Evolutionary conservation across 2,113 vertebrate genomes (phyloP), one percentile per base, ranked within the genome.

Genomic region (Protomyctophum bolini): DNA sequence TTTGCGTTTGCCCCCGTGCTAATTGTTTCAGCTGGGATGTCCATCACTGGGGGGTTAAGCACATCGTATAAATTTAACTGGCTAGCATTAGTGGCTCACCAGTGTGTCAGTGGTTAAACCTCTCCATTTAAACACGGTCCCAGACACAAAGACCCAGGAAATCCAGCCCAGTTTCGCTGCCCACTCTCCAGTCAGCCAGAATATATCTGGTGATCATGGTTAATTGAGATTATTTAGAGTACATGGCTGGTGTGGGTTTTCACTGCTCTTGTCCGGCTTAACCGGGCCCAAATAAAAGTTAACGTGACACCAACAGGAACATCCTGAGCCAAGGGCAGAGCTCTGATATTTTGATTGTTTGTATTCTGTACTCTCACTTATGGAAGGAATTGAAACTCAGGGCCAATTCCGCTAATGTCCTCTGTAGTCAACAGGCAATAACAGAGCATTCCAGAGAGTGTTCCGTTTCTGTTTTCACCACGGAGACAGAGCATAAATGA

Each of bases 31-130:
- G 82, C 83, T 73, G 58, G 75, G 70, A 60, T 58, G 58, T 85
- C 83, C 56, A 78, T 90, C 86, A 86, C 73, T 11, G 47, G 12
- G 49, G 52, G 67, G 33, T 65, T 67, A 85, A 85, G 73, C 70
- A 59, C 77, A 66, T 75, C 33, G 55, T 82, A 80, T 89, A 90
- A 83, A 88, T 90, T 79, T 82, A 88, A 87, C 81, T 59, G 62
- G 63, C 71, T 80, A 46, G 45, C 68, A 90, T 83, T 82, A 88
- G 82, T 73, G 78, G 63, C 68, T 69, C 52, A 70, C 15, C 62
- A 54, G 14, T 0, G 63, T 74, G 68, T 63, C 8, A 6, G 54
- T 8, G 60, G 67, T 58, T 87, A 86, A 87, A 78, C 83, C 52
- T 45, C 11, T 21, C 29, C 46, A 6, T 65, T 81, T 80, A 72